phyloP scores from a whole-genome alignment of 2,888 invertebrate species.

The Acholoe squamosa region DNA sequence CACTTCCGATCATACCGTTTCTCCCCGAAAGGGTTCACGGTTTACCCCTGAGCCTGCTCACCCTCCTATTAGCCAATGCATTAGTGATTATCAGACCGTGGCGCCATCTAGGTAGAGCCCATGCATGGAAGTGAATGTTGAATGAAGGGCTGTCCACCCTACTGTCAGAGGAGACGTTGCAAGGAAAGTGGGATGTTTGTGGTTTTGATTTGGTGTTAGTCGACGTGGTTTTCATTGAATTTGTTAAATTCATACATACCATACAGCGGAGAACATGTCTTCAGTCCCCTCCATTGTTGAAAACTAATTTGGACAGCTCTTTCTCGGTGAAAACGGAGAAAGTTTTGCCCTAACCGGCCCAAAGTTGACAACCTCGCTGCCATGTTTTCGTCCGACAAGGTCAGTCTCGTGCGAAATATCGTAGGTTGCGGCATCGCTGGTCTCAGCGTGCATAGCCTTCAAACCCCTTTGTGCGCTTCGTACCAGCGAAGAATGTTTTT shows the following conservation, averaged over 20 bases:
- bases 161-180: too few relatives aligned
- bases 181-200: too few relatives aligned
- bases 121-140: too few relatives aligned
- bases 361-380: constrained; percentile 12
- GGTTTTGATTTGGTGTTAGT: too few relatives aligned
- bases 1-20: too few relatives aligned
- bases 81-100: too few relatives aligned
- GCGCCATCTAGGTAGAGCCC: too few relatives aligned
- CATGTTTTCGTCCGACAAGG: constrained; percentile 46
- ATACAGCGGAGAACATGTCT: background rate
- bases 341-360: constrained; percentile 39
- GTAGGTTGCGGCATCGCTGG: background rate
- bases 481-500: too few relatives aligned
- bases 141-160: too few relatives aligned
- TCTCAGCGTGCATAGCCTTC: background rate
- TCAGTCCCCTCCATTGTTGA: background rate
- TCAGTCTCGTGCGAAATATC: constrained; percentile 30
- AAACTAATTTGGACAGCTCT: background rate
- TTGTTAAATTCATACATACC: background rate
- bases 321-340: background rate
- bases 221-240: background rate
- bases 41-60: too few relatives aligned
- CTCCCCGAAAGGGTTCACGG: too few relatives aligned
- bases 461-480: background rate
- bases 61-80: too few relatives aligned